Percentiles rank a stretch among this genome's conserved stretches.
Evolutionary conservation across 2,797 vertebrate genomes (phyloP).

Genomic region (Chloroceryle inda): DNA sequence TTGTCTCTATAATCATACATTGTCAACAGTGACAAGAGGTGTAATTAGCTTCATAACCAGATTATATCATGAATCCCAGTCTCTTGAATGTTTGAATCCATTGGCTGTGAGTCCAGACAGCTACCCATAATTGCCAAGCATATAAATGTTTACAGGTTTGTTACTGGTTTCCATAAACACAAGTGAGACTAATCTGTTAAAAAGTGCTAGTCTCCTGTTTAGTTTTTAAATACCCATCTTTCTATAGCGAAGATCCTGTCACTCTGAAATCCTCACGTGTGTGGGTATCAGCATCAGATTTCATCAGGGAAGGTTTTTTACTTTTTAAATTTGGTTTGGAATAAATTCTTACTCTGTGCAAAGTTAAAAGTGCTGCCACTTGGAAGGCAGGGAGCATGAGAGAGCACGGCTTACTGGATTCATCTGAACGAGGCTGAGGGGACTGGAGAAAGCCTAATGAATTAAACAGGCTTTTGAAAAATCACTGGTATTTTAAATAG

Average conservation of each 20-base stretch:
- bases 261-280: not conserved
- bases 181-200: not conserved
- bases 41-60: slow-evolving; percentile 58
- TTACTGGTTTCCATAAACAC: slow-evolving; percentile 7
- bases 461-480: slow-evolving; percentile 51
- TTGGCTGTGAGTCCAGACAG: slow-evolving; percentile 37
- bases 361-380: not conserved
- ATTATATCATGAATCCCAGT: slow-evolving; percentile 9
- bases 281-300: not conserved
- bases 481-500: slow-evolving; percentile 19
- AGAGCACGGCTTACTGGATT: not conserved
- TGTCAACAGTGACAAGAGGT: slow-evolving; percentile 35
- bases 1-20: slow-evolving; percentile 34
- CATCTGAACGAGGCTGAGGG: not conserved
- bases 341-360: not conserved
- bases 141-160: slow-evolving; percentile 6
- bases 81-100: slow-evolving; percentile 24
- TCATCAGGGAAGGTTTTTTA: not conserved
- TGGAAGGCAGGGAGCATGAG: not conserved
- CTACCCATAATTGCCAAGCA: not conserved
- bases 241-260: not conserved
- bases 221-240: not conserved
- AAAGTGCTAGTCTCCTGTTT: not conserved
- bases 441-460: slow-evolving; percentile 3
- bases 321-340: not conserved